phyloP scores from a whole-genome alignment of 1,140 invertebrate genomes.

The Onthophagus taurus region DNA sequence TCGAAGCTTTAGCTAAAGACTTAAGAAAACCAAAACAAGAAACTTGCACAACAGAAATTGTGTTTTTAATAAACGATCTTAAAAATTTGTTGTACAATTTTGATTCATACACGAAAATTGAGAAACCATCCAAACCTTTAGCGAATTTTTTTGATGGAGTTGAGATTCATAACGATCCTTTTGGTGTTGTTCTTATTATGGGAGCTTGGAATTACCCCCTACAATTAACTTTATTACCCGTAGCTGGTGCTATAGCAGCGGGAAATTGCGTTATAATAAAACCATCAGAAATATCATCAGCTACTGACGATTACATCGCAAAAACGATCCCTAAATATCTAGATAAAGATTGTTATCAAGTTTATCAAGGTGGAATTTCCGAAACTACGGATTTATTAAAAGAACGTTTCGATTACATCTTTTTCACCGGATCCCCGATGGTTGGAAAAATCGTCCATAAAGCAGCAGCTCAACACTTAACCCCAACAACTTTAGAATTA shows the following conservation, averaged over 20 bases:
- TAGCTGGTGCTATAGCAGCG: constrained; percentile 67
- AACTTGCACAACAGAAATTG: neutral
- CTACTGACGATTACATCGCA: constrained; percentile 61
- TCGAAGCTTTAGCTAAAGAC: constrained; percentile 68
- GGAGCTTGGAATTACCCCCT: constrained; percentile 98
- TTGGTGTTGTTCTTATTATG: constrained; percentile 80
- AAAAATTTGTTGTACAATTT: constrained; percentile 5
- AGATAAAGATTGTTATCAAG: constrained; percentile 61
- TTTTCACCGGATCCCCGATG: constrained; percentile 85
- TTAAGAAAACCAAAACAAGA: constrained; percentile 43
- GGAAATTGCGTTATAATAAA: constrained; percentile 92
- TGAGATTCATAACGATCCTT: constrained; percentile 51
- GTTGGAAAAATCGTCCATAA: constrained; percentile 85
- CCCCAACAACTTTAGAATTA: constrained; percentile 90
- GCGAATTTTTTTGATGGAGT: neutral
- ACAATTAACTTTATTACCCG: constrained; percentile 61
- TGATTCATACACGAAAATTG: neutral
- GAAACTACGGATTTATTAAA: constrained; percentile 66
- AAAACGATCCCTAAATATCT: constrained; percentile 82
- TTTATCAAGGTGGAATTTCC: constrained; percentile 65
- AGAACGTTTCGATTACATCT: constrained; percentile 92
- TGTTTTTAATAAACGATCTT: constrained; percentile 3
- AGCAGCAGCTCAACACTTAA: constrained; percentile 84
- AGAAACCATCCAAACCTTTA: neutral
- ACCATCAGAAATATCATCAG: constrained; percentile 84